phyloP scores from a whole-genome alignment of 2,797 vertebrate genomes.

The Pseudotriccus pelzelni region DNA sequence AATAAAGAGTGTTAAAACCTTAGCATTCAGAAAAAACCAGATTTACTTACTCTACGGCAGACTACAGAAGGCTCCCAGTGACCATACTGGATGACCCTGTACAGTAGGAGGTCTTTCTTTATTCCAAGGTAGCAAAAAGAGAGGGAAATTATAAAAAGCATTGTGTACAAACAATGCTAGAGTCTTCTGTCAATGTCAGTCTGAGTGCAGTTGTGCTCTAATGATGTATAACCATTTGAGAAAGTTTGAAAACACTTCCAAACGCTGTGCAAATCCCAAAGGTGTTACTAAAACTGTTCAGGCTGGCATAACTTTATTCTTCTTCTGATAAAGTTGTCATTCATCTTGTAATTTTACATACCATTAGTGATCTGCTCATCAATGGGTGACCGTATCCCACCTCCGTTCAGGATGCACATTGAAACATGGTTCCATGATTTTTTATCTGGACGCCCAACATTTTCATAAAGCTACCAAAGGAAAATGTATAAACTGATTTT shows the following conservation, averaged over 20 bases:
- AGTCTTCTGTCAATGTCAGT: not conserved
- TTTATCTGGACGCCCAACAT: slow-evolving; percentile 74
- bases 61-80: not conserved
- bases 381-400: slow-evolving; percentile 84
- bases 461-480: slow-evolving; percentile 83
- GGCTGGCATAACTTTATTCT: not conserved
- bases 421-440: slow-evolving; percentile 89
- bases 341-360: slow-evolving; percentile 26
- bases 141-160: not conserved
- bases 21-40: not conserved
- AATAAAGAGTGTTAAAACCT: not conserved
- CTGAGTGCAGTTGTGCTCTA: not conserved
- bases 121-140: not conserved
- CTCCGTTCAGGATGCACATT: slow-evolving; percentile 87
- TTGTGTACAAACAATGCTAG: not conserved
- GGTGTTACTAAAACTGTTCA: not conserved
- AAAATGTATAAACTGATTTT: not conserved
- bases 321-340: not conserved
- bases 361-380: slow-evolving; percentile 84
- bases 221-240: not conserved
- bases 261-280: not conserved
- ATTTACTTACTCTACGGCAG: not conserved
- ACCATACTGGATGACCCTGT: not conserved
- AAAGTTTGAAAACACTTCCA: not conserved
- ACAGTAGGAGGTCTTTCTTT: not conserved